Evolutionary conservation across 2,797 vertebrate genomes (phyloP).

Genomic region (Hydrolagus colliei): DNA sequence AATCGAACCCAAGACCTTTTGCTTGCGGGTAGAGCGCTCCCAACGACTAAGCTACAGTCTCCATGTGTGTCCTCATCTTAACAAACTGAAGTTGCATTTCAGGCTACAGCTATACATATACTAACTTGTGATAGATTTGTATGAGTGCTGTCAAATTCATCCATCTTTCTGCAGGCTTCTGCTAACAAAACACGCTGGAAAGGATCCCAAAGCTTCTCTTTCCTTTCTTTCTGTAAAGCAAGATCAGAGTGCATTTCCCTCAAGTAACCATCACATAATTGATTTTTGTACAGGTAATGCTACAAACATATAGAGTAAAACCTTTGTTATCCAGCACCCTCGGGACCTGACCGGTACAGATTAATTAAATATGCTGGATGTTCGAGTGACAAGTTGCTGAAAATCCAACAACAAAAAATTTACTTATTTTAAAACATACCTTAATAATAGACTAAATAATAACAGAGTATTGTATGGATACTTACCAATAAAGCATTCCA

Average conservation of each 20-base stretch:
- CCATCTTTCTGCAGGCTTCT: slow-evolving; percentile 79
- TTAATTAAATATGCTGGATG: no score
- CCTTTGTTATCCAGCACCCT: no score
- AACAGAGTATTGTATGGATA: no score
- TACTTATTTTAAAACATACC: no score
- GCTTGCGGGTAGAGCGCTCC: no score
- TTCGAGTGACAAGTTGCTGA: no score
- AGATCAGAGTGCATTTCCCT: slow-evolving; percentile 23
- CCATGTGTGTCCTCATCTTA: neutral
- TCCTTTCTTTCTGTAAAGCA: slow-evolving; percentile 81
- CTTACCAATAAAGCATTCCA: no score
- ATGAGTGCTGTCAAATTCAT: slow-evolving; percentile 81
- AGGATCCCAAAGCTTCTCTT: slow-evolving; percentile 95
- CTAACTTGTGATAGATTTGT: slow-evolving; percentile 75
- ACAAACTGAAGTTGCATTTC: neutral
- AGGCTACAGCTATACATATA: neutral
- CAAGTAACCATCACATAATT: neutral
- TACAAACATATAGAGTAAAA: neutral
- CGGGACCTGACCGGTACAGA: no score
- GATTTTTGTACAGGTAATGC: neutral
- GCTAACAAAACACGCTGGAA: slow-evolving; percentile 79
- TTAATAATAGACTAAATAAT: no score
- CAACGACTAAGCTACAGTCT: no score
- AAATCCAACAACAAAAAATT: no score
- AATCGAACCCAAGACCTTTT: no score